Base-by-base conservation (phyloP, 1,140 invertebrate genomes). In the Asbolus verrucosus region DNA sequence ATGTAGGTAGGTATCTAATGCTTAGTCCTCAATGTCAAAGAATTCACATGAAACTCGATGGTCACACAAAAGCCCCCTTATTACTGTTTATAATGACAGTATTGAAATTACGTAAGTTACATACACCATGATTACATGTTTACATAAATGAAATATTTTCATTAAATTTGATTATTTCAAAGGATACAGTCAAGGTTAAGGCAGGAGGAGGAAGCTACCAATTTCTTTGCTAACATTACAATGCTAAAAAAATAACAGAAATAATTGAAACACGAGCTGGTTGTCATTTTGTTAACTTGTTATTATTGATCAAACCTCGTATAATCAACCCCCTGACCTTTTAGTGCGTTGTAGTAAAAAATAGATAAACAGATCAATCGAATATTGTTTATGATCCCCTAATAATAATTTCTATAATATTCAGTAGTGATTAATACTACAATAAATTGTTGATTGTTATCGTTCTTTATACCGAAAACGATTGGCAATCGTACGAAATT, bases 61-160 rank as follows among this genome's bases (percentile, higher is more conserved):
- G 41, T 16, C 41, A 46, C 41, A 16, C 18, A 18, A 43, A 15
- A 43, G 15, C 11, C 39, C 18, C 19, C 41, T 46, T 46, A 46
- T 46, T n/a, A n/a, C n/a, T 46, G 41, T 46, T 46, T 16, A 1
- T 46, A 46, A 46, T 27, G 46, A 54, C 46, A 27, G 46, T 27
- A 27, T 38, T 41, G 61, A 14, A 39, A 63, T 63, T 63, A 63
- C 61, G 41, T 63, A 63, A 63, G 59, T 41, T 18, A 41, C 61
- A 39, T 27, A 39, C 13, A 13, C 15, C 4, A 2, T 63, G 61
- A 63, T 63, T 63, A 63, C 61, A 63, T 63, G 61, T 63, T 63
- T 63, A 63, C 18, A 41, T 63, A 63, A 63, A 63, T 18, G 30
- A 24, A 18, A 30, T 36, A 62, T 62, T 62, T 62, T 62, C 36